A percentile compares a stretch with the other conserved stretches of the same genome.
Evolutionary conservation across 2,888 invertebrate species (phyloP).

Genomic region (Tachystola acroxantha): DNA sequence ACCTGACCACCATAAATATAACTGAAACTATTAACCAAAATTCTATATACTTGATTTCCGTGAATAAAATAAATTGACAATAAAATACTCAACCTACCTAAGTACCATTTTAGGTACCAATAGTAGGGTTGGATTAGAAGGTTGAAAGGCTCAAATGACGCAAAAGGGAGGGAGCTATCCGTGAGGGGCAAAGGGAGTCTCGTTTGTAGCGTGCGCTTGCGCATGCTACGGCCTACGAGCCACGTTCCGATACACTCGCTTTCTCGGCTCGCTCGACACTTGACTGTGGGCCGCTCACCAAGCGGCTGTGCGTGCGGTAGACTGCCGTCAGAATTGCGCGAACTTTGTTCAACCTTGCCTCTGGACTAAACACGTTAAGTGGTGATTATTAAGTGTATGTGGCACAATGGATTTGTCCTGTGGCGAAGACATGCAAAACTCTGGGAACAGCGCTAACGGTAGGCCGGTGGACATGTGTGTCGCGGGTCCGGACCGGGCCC

Average conservation of each 20-base stretch:
- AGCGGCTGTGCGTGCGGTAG: slow-evolving; percentile 48
- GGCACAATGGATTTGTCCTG: slow-evolving; percentile 72
- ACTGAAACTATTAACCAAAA: no score
- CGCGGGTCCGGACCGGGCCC: slow-evolving; percentile 77
- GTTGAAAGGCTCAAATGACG: no score
- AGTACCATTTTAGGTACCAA: no score
- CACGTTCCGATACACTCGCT: slow-evolving; percentile 45
- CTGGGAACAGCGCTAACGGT: slow-evolving; percentile 48
- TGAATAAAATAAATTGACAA: no score
- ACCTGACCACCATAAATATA: no score
- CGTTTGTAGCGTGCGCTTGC: no score
- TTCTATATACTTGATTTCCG: no score
- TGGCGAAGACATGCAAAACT: slow-evolving; percentile 67
- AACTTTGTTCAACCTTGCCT: slow-evolving; percentile 5
- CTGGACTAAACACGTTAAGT: neutral
- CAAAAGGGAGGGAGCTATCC: slow-evolving; percentile 15
- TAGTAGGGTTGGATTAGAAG: no score
- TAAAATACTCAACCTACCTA: no score
- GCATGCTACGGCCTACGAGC: slow-evolving; percentile 21
- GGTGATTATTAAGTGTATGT: slow-evolving; percentile 8
- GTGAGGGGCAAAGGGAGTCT: slow-evolving; percentile 42
- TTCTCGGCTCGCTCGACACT: slow-evolving; percentile 30
- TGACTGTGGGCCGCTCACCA: slow-evolving; percentile 51
- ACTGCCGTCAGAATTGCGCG: slow-evolving; percentile 19
- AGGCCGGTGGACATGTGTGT: slow-evolving; percentile 60